Conservation (phyloP, 1,140 invertebrate genomes). For the Pogonomyrmex californicus region DNA sequence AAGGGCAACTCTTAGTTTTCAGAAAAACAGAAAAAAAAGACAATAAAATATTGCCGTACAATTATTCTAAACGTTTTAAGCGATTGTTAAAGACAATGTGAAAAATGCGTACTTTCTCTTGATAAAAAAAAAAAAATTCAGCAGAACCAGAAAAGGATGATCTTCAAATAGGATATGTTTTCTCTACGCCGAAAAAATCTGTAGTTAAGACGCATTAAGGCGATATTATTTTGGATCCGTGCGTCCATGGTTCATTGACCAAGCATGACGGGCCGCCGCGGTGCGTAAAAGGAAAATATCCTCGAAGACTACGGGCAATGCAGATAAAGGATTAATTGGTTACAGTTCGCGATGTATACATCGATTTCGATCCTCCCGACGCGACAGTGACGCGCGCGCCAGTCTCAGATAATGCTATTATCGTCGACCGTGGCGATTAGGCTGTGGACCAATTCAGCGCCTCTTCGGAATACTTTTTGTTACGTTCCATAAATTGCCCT, state of each 20-base stretch:
- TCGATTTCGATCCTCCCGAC: constrained; percentile 14
- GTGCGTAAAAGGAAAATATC: constrained; percentile 54
- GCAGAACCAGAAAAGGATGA: background rate
- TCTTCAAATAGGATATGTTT: constrained; percentile 3
- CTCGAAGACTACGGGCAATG: constrained; percentile 44
- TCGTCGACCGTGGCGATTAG: constrained; percentile 20
- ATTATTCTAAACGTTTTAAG: background rate
- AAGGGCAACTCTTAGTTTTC: background rate
- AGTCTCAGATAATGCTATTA: constrained; percentile 53
- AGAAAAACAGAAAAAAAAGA: background rate
- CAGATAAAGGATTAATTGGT: constrained; percentile 61
- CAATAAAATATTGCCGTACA: background rate
- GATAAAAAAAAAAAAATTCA: constrained; percentile 32
- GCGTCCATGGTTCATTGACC: constrained; percentile 58
- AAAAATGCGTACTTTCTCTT: constrained; percentile 8
- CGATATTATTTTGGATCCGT: constrained; percentile 53
- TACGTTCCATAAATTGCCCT: constrained; percentile 2
- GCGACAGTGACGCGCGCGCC: background rate
- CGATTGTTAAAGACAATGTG: background rate
- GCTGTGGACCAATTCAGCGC: background rate
- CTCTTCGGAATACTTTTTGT: constrained; percentile 24
- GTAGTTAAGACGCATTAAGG: constrained; percentile 44
- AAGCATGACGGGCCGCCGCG: constrained; percentile 55
- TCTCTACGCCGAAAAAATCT: constrained; percentile 21
- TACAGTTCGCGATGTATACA: constrained; percentile 45